Conservation (phyloP, 2,113 vertebrate genomes). For the Lasiurus cinereus region DNA sequence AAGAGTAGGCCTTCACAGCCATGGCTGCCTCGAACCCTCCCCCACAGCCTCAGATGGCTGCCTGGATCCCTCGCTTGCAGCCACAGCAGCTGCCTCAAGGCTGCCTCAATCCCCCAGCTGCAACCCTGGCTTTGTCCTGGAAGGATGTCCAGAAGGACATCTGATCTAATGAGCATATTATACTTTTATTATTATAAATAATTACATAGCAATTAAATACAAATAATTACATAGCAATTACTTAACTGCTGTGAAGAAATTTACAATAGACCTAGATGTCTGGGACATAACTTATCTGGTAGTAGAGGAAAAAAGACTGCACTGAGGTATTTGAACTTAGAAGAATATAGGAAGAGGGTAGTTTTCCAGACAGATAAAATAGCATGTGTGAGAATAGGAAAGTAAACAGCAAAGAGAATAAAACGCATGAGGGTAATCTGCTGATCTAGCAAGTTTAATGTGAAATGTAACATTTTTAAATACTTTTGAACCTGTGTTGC, state of each 20-base stretch:
- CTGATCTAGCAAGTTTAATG: background rate
- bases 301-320: background rate
- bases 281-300: background rate
- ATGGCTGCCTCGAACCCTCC: too few species aligned
- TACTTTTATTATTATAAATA: background rate
- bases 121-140: too few species aligned
- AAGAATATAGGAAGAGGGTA: background rate
- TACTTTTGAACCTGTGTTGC: background rate
- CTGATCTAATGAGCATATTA: too few species aligned
- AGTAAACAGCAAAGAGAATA: background rate
- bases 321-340: background rate
- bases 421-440: background rate
- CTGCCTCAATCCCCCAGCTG: too few species aligned
- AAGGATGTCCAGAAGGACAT: too few species aligned
- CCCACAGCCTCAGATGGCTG: too few species aligned
- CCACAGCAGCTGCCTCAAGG: too few species aligned
- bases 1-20: too few species aligned
- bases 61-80: too few species aligned
- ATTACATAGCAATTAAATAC: background rate
- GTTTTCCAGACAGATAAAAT: background rate
- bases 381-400: background rate
- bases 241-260: background rate
- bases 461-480: slow-evolving; percentile 15
- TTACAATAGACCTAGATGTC: background rate
- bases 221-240: background rate